Evolutionary conservation across 2,797 vertebrate species (phyloP), one percentile per base, ranked within the genome.

Genomic region (Pipistrellus nathusii): DNA sequence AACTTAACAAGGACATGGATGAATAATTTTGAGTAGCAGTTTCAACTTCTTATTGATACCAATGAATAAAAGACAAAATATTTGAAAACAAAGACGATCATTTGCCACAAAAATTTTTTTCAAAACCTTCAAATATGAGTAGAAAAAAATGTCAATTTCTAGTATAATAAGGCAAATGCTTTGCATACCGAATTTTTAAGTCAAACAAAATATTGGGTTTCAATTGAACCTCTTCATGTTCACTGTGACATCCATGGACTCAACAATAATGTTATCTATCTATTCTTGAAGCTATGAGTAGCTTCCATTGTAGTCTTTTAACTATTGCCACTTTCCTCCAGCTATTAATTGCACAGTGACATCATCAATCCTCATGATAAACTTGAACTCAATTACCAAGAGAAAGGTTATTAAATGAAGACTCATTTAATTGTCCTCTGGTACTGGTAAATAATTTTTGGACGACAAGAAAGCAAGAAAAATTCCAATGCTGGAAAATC

Each of bases 1-100:
- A 87, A 38, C 75, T 97, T 98, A 97, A 97, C 89, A 90, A 57
- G 83, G 82, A 71, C 77, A 95, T 51, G 95, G 48, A 96, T 87
- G 90, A 97, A 93, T 96, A 93, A 64, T 7, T 95, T 72, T 88
- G 57, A 93, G 59, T 76, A 71, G 81, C 30, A 73, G 78, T 66
- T 93, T 93, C 44, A 91, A 78, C 46, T 90, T 95, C 48, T n/a
- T 93, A 30, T 90, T 77, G 69, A 72, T 85, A 87, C 38, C 73
- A 90, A 32, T 66, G 57, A 73, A 85, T 89, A 73, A 94, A 95
- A 93, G 73, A 89, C 30, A 96, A 93, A 88, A 48, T 62, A 92
- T 77, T 86, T 68, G 51, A 87, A 95, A 90, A 95, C 51, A 95
- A 94, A 94, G 73, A 87, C 73, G 69, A 92, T 77, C 32, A 59